A percentile compares a stretch with the other conserved stretches of the same genome.
These are phyloP conservation scores for Catamblyrhynchus diadema DNA, from an alignment of 2,797 vertebrate genomes.

Conservation along the genomic window DNA sequence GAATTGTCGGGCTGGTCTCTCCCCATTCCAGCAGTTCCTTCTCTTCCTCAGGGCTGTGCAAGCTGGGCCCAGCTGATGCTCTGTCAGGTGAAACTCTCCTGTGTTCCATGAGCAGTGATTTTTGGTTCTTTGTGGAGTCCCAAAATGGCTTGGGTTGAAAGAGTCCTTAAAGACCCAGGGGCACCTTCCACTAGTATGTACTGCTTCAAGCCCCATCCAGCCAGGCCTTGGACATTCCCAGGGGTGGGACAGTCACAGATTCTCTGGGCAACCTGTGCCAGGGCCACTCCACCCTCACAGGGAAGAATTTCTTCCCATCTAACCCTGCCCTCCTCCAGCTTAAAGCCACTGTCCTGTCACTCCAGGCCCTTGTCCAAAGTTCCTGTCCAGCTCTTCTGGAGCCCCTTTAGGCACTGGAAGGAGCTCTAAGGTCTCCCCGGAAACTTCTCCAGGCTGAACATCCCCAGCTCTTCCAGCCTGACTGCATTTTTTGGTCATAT, in stretches of 20 bases:
- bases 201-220: fast-evolving
- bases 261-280: not conserved
- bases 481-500: not conserved
- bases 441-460: not conserved
- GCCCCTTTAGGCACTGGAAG: not conserved
- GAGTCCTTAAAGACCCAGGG: not conserved
- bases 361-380: not conserved
- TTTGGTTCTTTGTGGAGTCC: not conserved
- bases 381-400: not conserved
- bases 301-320: not conserved
- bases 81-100: not conserved
- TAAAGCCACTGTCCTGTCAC: not conserved
- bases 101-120: fast-evolving
- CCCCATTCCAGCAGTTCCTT: not conserved
- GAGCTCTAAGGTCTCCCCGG: not conserved
- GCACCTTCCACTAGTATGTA: not conserved
- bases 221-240: not conserved
- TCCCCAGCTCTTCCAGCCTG: not conserved
- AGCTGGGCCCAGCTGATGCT: not conserved
- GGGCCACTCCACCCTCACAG: not conserved
- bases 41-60: not conserved
- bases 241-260: not conserved
- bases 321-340: not conserved
- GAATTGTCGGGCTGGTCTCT: fast-evolving
- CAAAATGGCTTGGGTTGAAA: not conserved